Evolutionary conservation across 2,797 vertebrate species (phyloP).

Genomic region (Diglossa cyanea): DNA sequence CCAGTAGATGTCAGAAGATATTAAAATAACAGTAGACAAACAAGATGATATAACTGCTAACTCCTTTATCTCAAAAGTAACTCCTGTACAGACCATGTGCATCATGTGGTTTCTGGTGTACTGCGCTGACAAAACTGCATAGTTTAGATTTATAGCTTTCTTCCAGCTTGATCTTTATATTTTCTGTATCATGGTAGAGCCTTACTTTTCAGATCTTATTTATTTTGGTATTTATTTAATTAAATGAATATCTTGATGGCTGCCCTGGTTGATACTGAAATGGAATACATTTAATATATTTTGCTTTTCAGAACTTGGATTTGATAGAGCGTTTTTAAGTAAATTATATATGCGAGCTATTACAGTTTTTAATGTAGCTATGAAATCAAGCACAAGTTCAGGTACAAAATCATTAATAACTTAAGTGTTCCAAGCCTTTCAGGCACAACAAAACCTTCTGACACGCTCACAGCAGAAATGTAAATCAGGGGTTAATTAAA

Average conservation of each 20-base stretch:
- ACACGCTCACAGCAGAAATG: neutral
- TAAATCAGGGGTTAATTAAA: neutral
- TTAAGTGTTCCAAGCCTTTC: neutral
- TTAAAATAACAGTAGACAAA: neutral
- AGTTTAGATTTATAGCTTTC: neutral
- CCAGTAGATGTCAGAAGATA: conserved; percentile 73
- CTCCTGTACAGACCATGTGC: neutral
- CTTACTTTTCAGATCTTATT: neutral
- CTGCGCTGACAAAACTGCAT: neutral
- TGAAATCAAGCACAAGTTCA: neutral
- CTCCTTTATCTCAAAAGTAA: neutral
- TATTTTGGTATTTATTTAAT: neutral
- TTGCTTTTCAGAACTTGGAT: neutral
- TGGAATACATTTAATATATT: neutral
- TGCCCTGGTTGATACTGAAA: neutral
- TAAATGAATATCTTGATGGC: neutral
- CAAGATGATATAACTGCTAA: neutral
- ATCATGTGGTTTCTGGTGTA: neutral
- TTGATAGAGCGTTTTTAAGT: neutral
- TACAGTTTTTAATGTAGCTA: neutral
- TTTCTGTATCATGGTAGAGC: neutral
- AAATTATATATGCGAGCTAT: neutral
- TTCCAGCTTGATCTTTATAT: neutral
- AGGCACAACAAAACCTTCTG: neutral
- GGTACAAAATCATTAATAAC: neutral